phyloP scores from a whole-genome alignment of 2,797 vertebrate genomes.

The Carduelis carduelis region DNA sequence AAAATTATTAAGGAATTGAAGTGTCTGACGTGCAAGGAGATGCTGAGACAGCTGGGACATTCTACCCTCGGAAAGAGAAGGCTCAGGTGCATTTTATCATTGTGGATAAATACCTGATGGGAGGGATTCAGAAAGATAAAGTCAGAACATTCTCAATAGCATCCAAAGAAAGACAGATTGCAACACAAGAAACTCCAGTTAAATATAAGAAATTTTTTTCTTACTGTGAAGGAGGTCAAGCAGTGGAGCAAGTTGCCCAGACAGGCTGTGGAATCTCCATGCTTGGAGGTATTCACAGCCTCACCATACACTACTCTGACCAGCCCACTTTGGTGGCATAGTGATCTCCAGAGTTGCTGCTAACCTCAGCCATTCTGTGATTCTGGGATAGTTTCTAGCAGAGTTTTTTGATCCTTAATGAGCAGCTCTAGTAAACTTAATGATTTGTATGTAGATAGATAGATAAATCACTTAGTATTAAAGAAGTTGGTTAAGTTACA shows the following conservation, averaged over 20 bases:
- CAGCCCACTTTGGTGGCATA: not conserved
- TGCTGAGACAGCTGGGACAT: not conserved
- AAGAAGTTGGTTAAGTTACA: not conserved
- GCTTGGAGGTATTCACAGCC: not conserved
- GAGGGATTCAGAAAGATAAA: not conserved
- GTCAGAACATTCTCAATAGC: not conserved
- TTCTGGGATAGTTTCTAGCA: not conserved
- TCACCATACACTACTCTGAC: not conserved
- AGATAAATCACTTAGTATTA: not conserved
- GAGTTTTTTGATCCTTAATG: not conserved
- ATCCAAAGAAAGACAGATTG: not conserved
- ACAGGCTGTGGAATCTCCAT: not conserved
- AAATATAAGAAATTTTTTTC: accelerated
- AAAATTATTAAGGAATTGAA: not conserved
- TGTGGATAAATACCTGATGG: not conserved
- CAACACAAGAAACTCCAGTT: not conserved
- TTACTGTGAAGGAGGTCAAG: not conserved
- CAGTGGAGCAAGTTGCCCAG: not conserved
- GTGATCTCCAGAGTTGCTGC: not conserved
- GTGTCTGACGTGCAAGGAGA: not conserved
- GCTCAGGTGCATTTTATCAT: not conserved
- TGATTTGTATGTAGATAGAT: accelerated
- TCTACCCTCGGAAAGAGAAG: not conserved
- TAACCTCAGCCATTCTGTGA: not conserved
- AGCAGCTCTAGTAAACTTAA: not conserved